Percentiles rank a stretch among this genome's conserved stretches.
Evolutionary conservation across 2,797 vertebrate species (phyloP).

Genomic region (Danio albolineatus): DNA sequence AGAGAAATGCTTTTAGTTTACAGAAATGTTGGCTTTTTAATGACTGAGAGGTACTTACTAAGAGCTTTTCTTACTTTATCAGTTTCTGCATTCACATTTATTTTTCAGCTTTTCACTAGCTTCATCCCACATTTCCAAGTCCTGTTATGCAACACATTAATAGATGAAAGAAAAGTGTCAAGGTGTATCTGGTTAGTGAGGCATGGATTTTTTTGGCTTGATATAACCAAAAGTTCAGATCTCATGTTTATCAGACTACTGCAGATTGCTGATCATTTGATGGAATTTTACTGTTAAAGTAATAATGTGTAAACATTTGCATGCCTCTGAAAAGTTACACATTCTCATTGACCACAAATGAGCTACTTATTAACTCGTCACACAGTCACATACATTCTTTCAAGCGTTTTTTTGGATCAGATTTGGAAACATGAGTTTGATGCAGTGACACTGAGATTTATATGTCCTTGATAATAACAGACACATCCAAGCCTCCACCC

Average conservation of each 20-base stretch:
- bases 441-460: not conserved
- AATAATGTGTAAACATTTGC: slow-evolving; percentile 8
- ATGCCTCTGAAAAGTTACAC: not conserved
- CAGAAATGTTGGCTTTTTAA: not conserved
- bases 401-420: not conserved
- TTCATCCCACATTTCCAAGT: not conserved
- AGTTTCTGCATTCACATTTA: not conserved
- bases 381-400: not conserved
- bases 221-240: not conserved
- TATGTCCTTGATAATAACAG: not conserved
- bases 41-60: not conserved
- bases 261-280: not conserved
- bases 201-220: not conserved
- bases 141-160: slow-evolving; percentile 35
- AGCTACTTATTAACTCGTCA: slow-evolving; percentile 13
- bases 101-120: not conserved
- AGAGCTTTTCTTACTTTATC: slow-evolving; percentile 16
- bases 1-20: not conserved
- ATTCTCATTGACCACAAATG: not conserved
- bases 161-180: slow-evolving; percentile 10
- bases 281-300: not conserved
- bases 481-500: not conserved
- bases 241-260: not conserved
- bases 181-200: slow-evolving; percentile 12
- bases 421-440: slow-evolving; percentile 6